Evolutionary conservation across 2,113 vertebrate species (phyloP).

Genomic region (Rhinolophus ferrumequinum): DNA sequence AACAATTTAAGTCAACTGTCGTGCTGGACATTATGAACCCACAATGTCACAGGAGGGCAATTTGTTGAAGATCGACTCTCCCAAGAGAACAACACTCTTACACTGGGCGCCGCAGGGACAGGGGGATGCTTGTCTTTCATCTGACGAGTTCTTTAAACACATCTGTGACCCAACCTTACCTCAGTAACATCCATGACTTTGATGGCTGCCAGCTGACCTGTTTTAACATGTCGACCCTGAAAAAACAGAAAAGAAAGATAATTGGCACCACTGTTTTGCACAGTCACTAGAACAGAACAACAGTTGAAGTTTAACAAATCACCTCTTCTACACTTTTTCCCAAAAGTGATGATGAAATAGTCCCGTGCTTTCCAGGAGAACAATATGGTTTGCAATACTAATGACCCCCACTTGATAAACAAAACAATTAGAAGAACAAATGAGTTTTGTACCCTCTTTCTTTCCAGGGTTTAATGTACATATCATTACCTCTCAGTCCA

Average conservation of each 20-base stretch:
- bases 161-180: constrained; percentile 86
- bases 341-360: neutral
- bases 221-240: constrained; percentile 99
- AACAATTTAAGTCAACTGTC: constrained; percentile 3
- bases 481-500: neutral
- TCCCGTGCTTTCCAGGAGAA: neutral
- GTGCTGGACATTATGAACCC: neutral
- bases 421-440: constrained; percentile 23
- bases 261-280: neutral
- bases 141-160: neutral
- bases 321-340: neutral
- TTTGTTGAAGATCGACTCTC: neutral
- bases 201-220: constrained; percentile 97
- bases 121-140: neutral
- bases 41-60: neutral
- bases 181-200: constrained; percentile 99
- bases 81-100: neutral
- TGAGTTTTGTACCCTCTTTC: neutral
- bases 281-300: neutral
- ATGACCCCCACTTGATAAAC: neutral
- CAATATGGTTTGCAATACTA: neutral
- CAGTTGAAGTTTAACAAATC: neutral
- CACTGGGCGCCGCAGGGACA: neutral
- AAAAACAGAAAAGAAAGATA: constrained; percentile 69
- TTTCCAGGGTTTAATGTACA: neutral